A percentile compares a stretch with the other conserved stretches of the same genome.
phyloP scores from a whole-genome alignment of 2,113 vertebrate genomes.

The Lampris incognitus region DNA sequence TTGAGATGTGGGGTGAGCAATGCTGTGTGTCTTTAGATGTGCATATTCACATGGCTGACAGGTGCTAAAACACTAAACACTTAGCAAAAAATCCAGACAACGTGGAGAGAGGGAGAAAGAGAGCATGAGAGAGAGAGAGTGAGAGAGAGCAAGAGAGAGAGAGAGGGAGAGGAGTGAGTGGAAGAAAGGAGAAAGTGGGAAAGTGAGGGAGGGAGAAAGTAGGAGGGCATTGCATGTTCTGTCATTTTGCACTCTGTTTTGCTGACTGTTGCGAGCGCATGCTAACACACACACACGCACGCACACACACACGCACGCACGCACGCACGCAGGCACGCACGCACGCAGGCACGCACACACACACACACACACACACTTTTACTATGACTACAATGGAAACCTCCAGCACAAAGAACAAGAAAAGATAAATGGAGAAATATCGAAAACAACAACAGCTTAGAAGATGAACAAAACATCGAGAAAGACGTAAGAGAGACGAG shows the following conservation, averaged over 20 bases:
- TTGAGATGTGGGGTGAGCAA: neutral
- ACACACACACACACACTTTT: slow-evolving; percentile 44
- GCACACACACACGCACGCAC: neutral
- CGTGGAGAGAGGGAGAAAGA: neutral
- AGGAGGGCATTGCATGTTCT: slow-evolving; percentile 22
- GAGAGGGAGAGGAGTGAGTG: slow-evolving; percentile 8
- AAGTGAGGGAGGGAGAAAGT: slow-evolving; percentile 20
- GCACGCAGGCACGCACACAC: neutral
- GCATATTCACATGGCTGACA: slow-evolving; percentile 46
- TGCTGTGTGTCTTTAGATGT: slow-evolving; percentile 30
- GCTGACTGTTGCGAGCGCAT: neutral
- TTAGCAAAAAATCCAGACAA: slow-evolving; percentile 29
- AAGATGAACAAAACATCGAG: too few relatives aligned
- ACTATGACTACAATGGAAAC: slow-evolving; percentile 57
- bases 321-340: too few relatives aligned
- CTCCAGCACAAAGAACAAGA: neutral
- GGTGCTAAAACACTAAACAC: slow-evolving; percentile 56
- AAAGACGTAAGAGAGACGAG: too few relatives aligned
- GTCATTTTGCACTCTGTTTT: slow-evolving; percentile 17
- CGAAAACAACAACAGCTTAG: neutral
- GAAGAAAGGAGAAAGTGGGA: slow-evolving; percentile 61
- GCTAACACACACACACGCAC: slow-evolving; percentile 15
- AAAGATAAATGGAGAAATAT: slow-evolving; percentile 15
- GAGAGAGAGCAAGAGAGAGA: slow-evolving; percentile 4
- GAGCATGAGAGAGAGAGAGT: neutral